Conservation (phyloP, 1,140 invertebrate species). For the Lethrus apterus region DNA sequence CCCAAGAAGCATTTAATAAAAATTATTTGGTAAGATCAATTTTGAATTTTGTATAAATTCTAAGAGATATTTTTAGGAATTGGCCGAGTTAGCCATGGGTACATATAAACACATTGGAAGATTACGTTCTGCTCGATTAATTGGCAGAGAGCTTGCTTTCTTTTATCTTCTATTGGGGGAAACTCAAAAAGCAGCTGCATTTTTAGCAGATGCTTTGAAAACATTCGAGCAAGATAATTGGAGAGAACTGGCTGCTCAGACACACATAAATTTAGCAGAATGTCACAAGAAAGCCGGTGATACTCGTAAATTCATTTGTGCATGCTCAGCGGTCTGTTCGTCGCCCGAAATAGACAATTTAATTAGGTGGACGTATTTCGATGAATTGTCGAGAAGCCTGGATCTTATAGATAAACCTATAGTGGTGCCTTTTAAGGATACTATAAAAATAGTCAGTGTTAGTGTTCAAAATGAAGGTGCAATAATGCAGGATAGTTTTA, state of each 20-base stretch:
- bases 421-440: slow-evolving; percentile 39
- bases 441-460: slow-evolving; percentile 45
- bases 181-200: slow-evolving; percentile 79
- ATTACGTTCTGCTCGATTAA: slow-evolving; percentile 72
- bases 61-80: slow-evolving; percentile 50
- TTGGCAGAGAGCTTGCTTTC: slow-evolving; percentile 81
- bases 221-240: slow-evolving; percentile 84
- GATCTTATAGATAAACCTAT: slow-evolving; percentile 44
- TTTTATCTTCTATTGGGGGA: slow-evolving; percentile 86
- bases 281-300: slow-evolving; percentile 78
- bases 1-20: slow-evolving; percentile 80
- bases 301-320: slow-evolving; percentile 56
- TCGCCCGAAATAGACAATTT: slow-evolving; percentile 62
- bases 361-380: slow-evolving; percentile 65
- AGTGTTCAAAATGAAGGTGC: slow-evolving; percentile 42
- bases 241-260: slow-evolving; percentile 71
- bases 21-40: slow-evolving; percentile 65
- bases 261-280: slow-evolving; percentile 73
- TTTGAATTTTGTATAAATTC: neutral
- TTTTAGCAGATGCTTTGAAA: slow-evolving; percentile 77
- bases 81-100: slow-evolving; percentile 91
- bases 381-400: slow-evolving; percentile 65
- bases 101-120: slow-evolving; percentile 94
- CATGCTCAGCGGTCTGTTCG: slow-evolving; percentile 70
- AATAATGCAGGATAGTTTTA: slow-evolving; percentile 50